Percentiles rank a stretch among this genome's conserved stretches.
Evolutionary conservation across 2,888 invertebrate species (phyloP).

Genomic region (Athalia rosae): DNA sequence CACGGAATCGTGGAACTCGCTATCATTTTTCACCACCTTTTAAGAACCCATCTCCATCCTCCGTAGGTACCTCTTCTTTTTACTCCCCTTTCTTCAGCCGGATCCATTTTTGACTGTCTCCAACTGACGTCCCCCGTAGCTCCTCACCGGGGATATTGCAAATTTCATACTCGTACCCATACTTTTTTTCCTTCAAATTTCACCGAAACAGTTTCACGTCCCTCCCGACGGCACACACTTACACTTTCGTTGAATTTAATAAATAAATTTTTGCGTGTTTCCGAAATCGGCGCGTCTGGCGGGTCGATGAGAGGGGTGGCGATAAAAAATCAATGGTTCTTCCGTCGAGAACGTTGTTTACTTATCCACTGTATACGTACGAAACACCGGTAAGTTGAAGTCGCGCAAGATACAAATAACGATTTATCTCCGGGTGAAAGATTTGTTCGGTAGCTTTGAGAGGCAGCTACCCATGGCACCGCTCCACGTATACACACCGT

Average conservation of each 20-base stretch:
- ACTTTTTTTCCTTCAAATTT: background rate
- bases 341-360: background rate
- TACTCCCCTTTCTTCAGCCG: background rate
- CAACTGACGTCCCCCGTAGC: conserved; percentile 10
- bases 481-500: background rate
- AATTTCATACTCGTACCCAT: background rate
- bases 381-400: too few relatives aligned
- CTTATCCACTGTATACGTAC: too few relatives aligned
- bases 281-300: too few relatives aligned
- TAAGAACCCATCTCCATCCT: conserved; percentile 5
- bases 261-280: too few relatives aligned
- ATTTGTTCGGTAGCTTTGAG: background rate
- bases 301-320: too few relatives aligned
- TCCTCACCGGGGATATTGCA: background rate
- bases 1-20: conserved; percentile 12
- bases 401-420: conserved; percentile 6
- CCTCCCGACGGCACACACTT: too few relatives aligned
- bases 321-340: background rate
- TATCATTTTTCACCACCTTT: conserved; percentile 39
- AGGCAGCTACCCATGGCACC: too few relatives aligned
- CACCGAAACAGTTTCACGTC: too few relatives aligned
- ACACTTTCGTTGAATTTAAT: too few relatives aligned
- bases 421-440: background rate
- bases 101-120: conserved; percentile 39
- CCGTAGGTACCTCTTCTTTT: background rate